Conservation (phyloP, 2,797 vertebrate species). For the Simalia tracyae region DNA sequence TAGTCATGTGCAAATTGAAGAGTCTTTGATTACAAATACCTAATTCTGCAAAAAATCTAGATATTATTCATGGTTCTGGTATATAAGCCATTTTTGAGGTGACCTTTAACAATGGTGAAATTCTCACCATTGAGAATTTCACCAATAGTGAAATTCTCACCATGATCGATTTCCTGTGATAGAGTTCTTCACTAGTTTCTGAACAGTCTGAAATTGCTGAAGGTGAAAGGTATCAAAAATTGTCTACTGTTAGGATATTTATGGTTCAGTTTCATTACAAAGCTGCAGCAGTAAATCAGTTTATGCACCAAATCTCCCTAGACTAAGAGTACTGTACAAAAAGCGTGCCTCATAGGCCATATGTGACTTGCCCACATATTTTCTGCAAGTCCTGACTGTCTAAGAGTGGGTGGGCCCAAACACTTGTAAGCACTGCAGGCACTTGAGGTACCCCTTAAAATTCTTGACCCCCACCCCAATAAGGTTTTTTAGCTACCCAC, state of each 20-base stretch:
- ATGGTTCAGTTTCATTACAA: neutral
- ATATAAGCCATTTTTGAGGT: neutral
- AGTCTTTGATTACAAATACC: neutral
- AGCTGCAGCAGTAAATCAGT: neutral
- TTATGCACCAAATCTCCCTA: neutral
- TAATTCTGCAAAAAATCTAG: neutral
- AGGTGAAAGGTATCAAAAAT: neutral
- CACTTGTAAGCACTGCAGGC: too few species aligned
- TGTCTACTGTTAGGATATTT: neutral
- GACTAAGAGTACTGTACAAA: too few species aligned
- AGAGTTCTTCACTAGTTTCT: neutral
- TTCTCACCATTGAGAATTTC: too few species aligned
- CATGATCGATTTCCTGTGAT: neutral
- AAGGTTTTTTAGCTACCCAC: too few species aligned
- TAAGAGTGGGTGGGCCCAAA: too few species aligned
- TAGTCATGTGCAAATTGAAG: neutral
- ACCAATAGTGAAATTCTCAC: neutral
- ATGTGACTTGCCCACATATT: too few species aligned
- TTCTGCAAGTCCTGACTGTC: too few species aligned
- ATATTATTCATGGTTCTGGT: neutral
- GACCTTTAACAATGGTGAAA: neutral
- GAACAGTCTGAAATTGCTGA: neutral
- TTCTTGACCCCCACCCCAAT: too few species aligned
- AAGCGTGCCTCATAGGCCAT: too few species aligned
- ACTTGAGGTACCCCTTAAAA: too few species aligned